Conservation (phyloP, 2,797 vertebrate genomes). For the Macropodus opercularis region DNA sequence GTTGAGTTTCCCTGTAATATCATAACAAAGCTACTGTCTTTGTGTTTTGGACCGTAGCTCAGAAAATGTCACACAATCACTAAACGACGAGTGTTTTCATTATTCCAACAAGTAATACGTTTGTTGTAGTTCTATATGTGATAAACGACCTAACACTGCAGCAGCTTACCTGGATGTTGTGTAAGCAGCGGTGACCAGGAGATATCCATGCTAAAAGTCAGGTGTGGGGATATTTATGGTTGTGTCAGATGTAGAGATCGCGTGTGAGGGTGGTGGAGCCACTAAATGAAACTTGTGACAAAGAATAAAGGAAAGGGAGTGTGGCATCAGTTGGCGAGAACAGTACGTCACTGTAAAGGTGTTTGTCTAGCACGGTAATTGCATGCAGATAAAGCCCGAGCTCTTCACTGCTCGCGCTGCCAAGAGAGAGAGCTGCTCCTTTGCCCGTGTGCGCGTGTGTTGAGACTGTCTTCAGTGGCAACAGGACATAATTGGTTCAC, state of each 20-base stretch:
- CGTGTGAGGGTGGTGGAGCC: not conserved
- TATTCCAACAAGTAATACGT: too few relatives aligned
- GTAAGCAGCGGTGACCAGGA: not conserved
- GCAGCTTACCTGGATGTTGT: not conserved
- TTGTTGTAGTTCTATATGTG: too few relatives aligned
- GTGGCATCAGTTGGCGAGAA: constrained; percentile 27
- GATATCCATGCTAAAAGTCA: not conserved
- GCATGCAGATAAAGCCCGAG: constrained; percentile 44
- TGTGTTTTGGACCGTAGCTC: too few relatives aligned
- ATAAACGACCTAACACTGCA: not conserved
- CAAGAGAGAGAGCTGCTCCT: constrained; percentile 34
- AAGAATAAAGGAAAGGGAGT: not conserved
- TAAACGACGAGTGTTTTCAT: too few relatives aligned
- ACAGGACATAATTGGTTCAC: constrained; percentile 65
- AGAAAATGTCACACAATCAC: too few relatives aligned
- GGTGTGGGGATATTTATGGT: not conserved
- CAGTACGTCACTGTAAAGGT: constrained; percentile 37
- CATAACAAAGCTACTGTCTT: too few relatives aligned
- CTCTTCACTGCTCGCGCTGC: constrained; percentile 33
- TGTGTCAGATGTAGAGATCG: not conserved
- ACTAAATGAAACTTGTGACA: constrained; percentile 16
- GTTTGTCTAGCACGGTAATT: constrained; percentile 45
- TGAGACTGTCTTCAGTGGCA: constrained; percentile 57
- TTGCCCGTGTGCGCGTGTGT: constrained; percentile 39
- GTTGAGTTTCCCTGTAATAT: too few relatives aligned